Percentiles rank a stretch among this genome's conserved stretches.
These are phyloP conservation scores for Morpho deidamia DNA, from an alignment of 2,888 invertebrate genomes.

Conservation along the genomic window DNA sequence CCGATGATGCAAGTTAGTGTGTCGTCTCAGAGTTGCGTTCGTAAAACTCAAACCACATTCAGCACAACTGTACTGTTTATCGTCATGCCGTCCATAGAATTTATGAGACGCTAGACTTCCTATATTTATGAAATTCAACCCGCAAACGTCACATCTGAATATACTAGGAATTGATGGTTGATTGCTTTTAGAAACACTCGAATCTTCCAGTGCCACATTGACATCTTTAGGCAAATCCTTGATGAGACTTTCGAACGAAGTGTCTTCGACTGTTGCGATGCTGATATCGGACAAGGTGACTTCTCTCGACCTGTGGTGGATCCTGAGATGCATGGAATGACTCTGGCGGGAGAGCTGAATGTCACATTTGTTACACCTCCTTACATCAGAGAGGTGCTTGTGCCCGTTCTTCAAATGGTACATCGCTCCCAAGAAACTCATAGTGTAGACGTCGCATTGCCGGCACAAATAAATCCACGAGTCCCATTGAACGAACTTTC, in stretches of 20 bases:
- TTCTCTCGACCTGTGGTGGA: conserved; percentile 16
- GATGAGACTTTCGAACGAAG: background rate
- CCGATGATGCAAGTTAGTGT: background rate
- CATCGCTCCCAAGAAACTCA: conserved; percentile 1
- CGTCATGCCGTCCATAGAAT: background rate
- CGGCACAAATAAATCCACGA: conserved; percentile 23
- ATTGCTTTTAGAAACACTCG: too few relatives aligned
- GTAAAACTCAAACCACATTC: conserved; percentile 14
- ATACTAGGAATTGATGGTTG: background rate
- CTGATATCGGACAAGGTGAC: conserved; percentile 3
- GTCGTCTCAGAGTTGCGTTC: background rate
- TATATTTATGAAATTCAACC: conserved; percentile 8
- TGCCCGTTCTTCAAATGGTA: conserved; percentile 15
- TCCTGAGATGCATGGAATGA: conserved; percentile 10
- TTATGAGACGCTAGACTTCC: conserved; percentile 2
- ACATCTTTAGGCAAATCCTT: background rate
- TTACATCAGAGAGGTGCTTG: background rate
- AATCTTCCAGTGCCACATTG: background rate
- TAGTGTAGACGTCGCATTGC: conserved; percentile 24
- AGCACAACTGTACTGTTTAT: background rate
- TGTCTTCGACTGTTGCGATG: background rate
- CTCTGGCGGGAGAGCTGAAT: conserved; percentile 13
- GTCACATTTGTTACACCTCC: conserved; percentile 19
- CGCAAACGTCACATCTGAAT: conserved; percentile 9
- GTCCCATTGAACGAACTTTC: background rate